Evolutionary conservation across 2,888 invertebrate species (phyloP).

Genomic region (Fragum fragum): DNA sequence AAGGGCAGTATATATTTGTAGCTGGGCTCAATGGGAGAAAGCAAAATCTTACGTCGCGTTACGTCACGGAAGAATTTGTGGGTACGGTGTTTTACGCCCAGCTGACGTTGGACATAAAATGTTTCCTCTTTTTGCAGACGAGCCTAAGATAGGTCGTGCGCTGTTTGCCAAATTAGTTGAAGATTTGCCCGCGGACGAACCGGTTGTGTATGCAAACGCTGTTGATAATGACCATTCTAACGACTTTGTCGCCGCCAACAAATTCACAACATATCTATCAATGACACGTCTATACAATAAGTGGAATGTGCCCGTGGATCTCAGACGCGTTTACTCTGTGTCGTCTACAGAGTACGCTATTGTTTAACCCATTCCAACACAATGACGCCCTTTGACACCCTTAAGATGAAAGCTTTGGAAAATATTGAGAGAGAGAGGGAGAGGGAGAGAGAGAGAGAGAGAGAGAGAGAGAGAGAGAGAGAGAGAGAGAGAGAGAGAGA

Average conservation of each 20-base stretch:
- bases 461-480: too few species aligned
- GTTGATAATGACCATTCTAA: slow-evolving; percentile 71
- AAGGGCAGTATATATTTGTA: slow-evolving; percentile 70
- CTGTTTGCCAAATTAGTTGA: slow-evolving; percentile 69
- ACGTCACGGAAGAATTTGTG: slow-evolving; percentile 67
- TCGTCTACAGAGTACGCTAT: slow-evolving; percentile 74
- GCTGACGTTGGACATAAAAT: slow-evolving; percentile 70
- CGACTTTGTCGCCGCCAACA: slow-evolving; percentile 69
- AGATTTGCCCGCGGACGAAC: slow-evolving; percentile 67
- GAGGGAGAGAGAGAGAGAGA: too few species aligned
- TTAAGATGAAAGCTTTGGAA: too few species aligned
- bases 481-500: too few species aligned
- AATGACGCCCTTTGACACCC: too few species aligned
- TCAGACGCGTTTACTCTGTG: slow-evolving; percentile 68
- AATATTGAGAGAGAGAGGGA: too few species aligned
- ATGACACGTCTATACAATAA: slow-evolving; percentile 77
- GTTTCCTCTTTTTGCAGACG: slow-evolving; percentile 74
- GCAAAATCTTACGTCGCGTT: slow-evolving; percentile 69
- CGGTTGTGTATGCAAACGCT: slow-evolving; percentile 71
- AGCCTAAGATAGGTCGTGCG: slow-evolving; percentile 65
- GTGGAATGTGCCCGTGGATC: slow-evolving; percentile 70
- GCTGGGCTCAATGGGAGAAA: slow-evolving; percentile 65
- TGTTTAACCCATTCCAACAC: too few species aligned
- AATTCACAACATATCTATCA: slow-evolving; percentile 68
- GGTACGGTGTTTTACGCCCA: slow-evolving; percentile 71